phyloP scores from a whole-genome alignment of 30 jellyfish, hydroid and myxozoan genomes.

The Hydra vulgaris region DNA sequence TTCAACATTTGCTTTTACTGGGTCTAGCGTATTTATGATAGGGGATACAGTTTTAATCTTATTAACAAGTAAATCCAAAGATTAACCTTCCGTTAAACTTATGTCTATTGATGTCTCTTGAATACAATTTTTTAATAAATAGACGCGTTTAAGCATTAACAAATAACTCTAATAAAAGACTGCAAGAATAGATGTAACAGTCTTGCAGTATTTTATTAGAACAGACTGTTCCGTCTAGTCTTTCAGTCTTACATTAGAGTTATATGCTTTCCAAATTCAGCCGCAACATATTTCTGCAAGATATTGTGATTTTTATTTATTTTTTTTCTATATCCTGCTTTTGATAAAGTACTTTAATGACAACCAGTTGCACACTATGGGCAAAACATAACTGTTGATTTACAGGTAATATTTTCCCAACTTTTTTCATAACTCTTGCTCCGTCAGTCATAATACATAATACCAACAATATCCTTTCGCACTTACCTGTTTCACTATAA shows the following conservation, averaged over 20 bases:
- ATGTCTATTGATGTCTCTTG: not conserved
- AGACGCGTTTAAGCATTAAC: not conserved
- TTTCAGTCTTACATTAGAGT: not conserved
- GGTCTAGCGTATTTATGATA: not conserved
- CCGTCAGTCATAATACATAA: not conserved
- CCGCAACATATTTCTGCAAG: too few species aligned
- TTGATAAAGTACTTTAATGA: not conserved
- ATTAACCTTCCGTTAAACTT: not conserved
- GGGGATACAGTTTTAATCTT: not conserved
- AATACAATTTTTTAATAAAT: too few species aligned
- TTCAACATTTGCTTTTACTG: not conserved
- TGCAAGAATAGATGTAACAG: too few species aligned
- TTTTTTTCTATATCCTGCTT: not conserved
- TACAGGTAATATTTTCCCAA: not conserved
- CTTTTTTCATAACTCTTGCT: not conserved
- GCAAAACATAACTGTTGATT: not conserved
- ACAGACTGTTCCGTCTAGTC: not conserved
- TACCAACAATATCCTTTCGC: not conserved
- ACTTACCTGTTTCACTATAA: not conserved
- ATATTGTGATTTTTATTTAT: too few species aligned
- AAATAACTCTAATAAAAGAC: too few species aligned
- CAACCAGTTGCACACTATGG: not conserved
- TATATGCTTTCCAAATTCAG: not conserved
- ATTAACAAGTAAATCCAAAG: too few species aligned
- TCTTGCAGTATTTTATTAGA: too few species aligned